Base-by-base conservation (phyloP, 2,113 vertebrate genomes). In the Oceanites oceanicus region DNA sequence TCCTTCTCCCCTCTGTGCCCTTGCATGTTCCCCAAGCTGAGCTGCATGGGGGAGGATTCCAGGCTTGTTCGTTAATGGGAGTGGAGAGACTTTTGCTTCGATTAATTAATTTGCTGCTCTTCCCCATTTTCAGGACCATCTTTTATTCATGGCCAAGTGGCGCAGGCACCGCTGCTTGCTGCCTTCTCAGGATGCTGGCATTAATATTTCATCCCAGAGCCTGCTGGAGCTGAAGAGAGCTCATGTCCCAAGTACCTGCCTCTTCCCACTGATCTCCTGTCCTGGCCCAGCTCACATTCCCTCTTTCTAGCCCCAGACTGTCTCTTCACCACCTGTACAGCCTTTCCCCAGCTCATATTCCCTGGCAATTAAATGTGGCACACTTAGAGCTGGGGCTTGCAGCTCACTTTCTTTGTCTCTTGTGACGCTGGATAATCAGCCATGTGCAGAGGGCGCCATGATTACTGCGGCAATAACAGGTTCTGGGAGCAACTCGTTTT, bases 61-160 rank as follows among this genome's bases (percentile, higher is more conserved):
- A 76, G 58, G 42, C 67, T 58, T 94, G 87, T 74, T 96, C 83
- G 0, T 92, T 96, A 97, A 93, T 50, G 40, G 92, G 85, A 97
- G 84, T 19, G 40, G 68, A 88, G 92, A 96, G 96, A 34, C 22
- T 95, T 97, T 96, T 92, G 88, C 96, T 97, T 97, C 76, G 47
- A 98, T 97, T 97, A 98, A 98, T 98, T 98, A 98, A 98, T 98
- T 98, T 96, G 95, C 97, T 91, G 97, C 96, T 97, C 90, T 86
- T 96, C 85, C 95, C 81, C 91, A 88, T 97, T 94, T 96, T 97
- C 96, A 32, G 55, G 55, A 77, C 97, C 95, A 97, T 98, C 96
- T 98, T 98, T 98, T 98, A 98, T 98, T 98, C 98, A 98, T 98
- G 96, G 95, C 93, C 92, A 94, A 97, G 91, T 40, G 26, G 93